phyloP scores from a whole-genome alignment of 2,797 vertebrate genomes.

The Argyrosomus regius region DNA sequence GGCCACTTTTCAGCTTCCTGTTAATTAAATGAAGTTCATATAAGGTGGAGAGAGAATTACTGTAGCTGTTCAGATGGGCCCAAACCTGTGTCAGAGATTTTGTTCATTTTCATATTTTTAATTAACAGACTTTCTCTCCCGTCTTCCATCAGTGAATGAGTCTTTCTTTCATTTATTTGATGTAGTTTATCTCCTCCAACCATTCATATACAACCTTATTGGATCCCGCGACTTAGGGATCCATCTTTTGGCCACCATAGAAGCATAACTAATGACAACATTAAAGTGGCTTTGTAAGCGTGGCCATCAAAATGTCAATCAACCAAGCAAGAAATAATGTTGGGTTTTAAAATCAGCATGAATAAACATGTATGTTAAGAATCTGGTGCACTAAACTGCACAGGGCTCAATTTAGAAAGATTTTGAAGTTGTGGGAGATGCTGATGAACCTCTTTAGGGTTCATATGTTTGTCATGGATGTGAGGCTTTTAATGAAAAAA shows the following conservation, averaged over 20 bases:
- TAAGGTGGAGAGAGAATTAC: constrained; percentile 63
- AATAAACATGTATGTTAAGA: constrained; percentile 81
- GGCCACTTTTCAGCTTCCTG: constrained; percentile 41
- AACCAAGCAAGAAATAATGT: constrained; percentile 88
- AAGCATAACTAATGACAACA: constrained; percentile 89
- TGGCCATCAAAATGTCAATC: constrained; percentile 83
- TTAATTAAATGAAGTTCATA: constrained; percentile 61
- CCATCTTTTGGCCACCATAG: constrained; percentile 86
- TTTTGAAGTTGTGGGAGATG: constrained; percentile 41
- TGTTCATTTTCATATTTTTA: constrained; percentile 89
- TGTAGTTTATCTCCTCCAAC: constrained; percentile 86
- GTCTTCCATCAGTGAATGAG: constrained; percentile 80
- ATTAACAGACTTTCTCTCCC: constrained; percentile 79
- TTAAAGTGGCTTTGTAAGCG: constrained; percentile 85
- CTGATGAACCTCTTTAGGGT: constrained; percentile 37
- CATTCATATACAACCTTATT: constrained; percentile 83
- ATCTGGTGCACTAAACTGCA: constrained; percentile 46
- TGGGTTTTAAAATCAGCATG: constrained; percentile 84
- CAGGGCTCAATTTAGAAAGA: constrained; percentile 39
- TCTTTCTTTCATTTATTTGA: constrained; percentile 77
- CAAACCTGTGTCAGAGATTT: constrained; percentile 80
- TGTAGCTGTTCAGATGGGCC: constrained; percentile 62
- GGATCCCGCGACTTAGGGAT: constrained; percentile 81
- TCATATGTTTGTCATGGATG: constrained; percentile 39
- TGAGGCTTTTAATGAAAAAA: constrained; percentile 25